Evolutionary conservation across 2,888 invertebrate species (phyloP), one percentile per base, ranked within the genome.

Genomic region (Napeogenes inachia): DNA sequence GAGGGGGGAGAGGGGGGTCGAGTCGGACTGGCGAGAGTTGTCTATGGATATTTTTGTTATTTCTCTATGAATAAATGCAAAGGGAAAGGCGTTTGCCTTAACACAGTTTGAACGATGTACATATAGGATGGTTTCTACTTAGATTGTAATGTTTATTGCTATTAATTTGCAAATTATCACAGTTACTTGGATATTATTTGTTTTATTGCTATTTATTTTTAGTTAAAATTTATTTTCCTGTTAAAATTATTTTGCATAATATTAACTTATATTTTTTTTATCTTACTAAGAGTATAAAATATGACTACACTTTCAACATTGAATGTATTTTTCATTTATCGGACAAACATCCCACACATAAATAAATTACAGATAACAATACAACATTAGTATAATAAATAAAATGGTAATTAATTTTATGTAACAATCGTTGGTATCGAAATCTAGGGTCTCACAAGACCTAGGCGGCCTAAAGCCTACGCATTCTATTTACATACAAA

Each of bases 11-110:
- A 61, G 65, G 70, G 59, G 70, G 82, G 46, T 80, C 85, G 73
- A 59, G 46, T 45, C 73, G 65, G 47, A 67, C 67, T 85, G 85
- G 87, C 64, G 67, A 72, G 70, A 69, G 68, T 77, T 79, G 80
- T 80, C 81, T 86, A 85, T 86, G 85, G 85, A 79, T 89, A 89
- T 90, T 90, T 90, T 90, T 89, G 89, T 85, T 89, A 89, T 89
- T 89, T 88, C 87, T 85, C 88, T 89, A 87, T 89, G 88, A 88
- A 90, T 89, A 89, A 88, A 85, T 86, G 84, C 81, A 81, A 87
- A 89, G 88, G 84, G 89, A 89, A 89, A 89, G 90, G 89, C 82
- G 90, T 85, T 89, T 79, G 84, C 89, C 89, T 89, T 89, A 89
- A 84, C 89, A 90, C 85, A 89, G 82, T 88, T 89, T 76, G 82